Base-by-base conservation (phyloP, 2,888 invertebrate species). In the Biston stratarius region DNA sequence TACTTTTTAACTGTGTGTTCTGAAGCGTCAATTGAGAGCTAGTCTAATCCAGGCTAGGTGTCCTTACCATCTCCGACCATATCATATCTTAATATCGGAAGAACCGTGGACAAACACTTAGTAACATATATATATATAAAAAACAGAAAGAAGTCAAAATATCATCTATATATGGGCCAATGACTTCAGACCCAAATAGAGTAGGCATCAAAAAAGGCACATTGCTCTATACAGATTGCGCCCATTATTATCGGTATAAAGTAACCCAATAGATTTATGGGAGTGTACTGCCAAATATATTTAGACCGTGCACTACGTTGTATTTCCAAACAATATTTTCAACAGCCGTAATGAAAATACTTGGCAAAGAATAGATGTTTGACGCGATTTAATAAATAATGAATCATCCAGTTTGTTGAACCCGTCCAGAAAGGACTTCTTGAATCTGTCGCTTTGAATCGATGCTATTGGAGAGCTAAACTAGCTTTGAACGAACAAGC, bases 371-470 rank as follows among this genome's bases (percentile, higher is more conserved):
- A 74, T 76, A 69, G 71, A 72, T 70, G 75, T 76, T 73, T 79
- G 77, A 75, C 77, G 74, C 75, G 81, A 78, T 80, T 77, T 77
- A 75, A 75, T 81, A 82, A 75, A 75, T 81, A 82, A 82, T 89
- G 84, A 89, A 80, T 88, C 87, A 88, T 78, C 70, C 71, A 69
- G 88, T 84, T 88, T 85, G 81, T 72, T 81, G 86, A 89, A 86
- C 90, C 79, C 60, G 34, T 67, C 83, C 82, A 67, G 82, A 84
- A 86, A 83, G 83, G 83, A 74, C 74, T 74, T 78, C 77, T 74
- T 74, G 75, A 79, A 77, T 79, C 74, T 68, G 75, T 76, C 74
- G 75, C 78, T 79, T 85, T 88, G 84, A 88, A 89, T 87, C 82
- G 81, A 78, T 72, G 75, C 77, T 82, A 81, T 84, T 77, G 77